phyloP scores from a whole-genome alignment of 2,113 vertebrate species.

The Lagopus muta region DNA sequence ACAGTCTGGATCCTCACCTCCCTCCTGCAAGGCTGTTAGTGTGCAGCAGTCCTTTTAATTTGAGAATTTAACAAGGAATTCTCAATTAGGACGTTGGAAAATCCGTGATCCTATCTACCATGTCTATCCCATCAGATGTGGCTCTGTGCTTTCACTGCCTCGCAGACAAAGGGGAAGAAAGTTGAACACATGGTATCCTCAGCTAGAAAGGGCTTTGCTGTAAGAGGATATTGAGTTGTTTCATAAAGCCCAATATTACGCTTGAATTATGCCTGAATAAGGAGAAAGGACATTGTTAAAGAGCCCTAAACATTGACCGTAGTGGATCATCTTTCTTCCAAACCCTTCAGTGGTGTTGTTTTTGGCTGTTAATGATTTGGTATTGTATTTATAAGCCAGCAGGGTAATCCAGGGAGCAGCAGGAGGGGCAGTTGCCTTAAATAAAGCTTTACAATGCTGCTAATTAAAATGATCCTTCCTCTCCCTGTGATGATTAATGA shows the following conservation, averaged over 20 bases:
- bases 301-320: slow-evolving; percentile 32
- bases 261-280: slow-evolving; percentile 68
- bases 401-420: slow-evolving; percentile 76
- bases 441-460: slow-evolving; percentile 74
- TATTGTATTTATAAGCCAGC: slow-evolving; percentile 70
- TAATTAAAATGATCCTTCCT: slow-evolving; percentile 81
- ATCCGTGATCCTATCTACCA: not conserved
- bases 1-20: not conserved
- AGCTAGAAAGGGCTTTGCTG: slow-evolving; percentile 40
- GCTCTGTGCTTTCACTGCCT: not conserved
- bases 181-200: slow-evolving; percentile 40
- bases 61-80: slow-evolving; percentile 43
- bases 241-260: slow-evolving; percentile 66
- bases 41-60: not conserved
- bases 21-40: not conserved
- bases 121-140: slow-evolving; percentile 28
- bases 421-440: slow-evolving; percentile 69
- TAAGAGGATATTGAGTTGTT: slow-evolving; percentile 62
- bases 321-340: slow-evolving; percentile 56
- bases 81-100: not conserved
- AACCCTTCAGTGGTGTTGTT: not conserved
- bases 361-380: slow-evolving; percentile 59
- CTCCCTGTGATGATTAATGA: slow-evolving; percentile 71
- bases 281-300: slow-evolving; percentile 63
- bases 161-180: slow-evolving; percentile 33